Conservation (phyloP, 2,113 vertebrate species). For the Gavialis gangeticus region DNA sequence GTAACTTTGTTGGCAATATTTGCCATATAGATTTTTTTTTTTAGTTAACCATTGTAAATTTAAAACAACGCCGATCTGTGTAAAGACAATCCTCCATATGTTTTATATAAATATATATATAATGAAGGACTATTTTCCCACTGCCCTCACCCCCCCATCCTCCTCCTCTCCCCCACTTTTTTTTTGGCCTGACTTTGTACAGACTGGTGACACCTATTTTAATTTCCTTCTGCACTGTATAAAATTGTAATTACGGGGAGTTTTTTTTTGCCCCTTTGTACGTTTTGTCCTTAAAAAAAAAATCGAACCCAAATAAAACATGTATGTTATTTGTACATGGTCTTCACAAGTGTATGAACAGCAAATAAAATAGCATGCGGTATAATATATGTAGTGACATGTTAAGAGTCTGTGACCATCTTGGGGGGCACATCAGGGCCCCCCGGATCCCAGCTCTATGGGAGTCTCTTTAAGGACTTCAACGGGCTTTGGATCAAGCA, state of each 20-base stretch:
- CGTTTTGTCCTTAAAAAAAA: conserved; percentile 76
- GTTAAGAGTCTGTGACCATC: conserved; percentile 21
- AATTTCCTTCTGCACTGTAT: conserved; percentile 93
- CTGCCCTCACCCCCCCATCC: neutral
- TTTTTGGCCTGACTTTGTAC: conserved; percentile 62
- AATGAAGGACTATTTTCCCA: conserved; percentile 81
- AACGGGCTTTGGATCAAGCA: neutral
- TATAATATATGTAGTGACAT: conserved; percentile 38
- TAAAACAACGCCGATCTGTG: conserved; percentile 71
- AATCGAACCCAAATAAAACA: conserved; percentile 83
- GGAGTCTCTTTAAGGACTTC: neutral
- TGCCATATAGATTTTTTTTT: conserved; percentile 83
- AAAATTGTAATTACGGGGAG: conserved; percentile 81
- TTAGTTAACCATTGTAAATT: conserved; percentile 82
- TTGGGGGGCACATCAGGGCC: neutral
- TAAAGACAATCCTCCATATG: conserved; percentile 80
- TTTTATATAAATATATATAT: conserved; percentile 87
- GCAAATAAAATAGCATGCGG: conserved; percentile 74
- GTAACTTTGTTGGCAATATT: conserved; percentile 97
- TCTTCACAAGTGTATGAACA: conserved; percentile 71
- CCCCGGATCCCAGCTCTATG: neutral
- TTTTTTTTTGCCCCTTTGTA: conserved; percentile 71
- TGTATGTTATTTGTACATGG: conserved; percentile 87
- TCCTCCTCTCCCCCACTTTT: neutral
- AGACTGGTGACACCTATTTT: conserved; percentile 82